phyloP scores from a whole-genome alignment of 1,140 invertebrate species.

The Anastrepha obliqua region DNA sequence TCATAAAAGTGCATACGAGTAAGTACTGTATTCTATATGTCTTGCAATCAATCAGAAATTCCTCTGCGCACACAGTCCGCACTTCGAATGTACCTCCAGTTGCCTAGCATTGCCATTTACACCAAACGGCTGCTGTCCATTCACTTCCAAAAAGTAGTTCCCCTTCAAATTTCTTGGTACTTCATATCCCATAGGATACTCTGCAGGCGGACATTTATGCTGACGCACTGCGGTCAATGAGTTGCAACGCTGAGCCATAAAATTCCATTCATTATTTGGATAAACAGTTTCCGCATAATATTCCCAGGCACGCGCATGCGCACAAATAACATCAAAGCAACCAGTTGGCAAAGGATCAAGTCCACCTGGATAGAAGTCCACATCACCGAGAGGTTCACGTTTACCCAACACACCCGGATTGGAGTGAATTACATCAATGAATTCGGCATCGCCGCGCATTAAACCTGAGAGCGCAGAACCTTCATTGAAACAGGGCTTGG shows the following conservation, averaged over 20 bases:
- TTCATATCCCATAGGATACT: slow-evolving; percentile 68
- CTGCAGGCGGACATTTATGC: slow-evolving; percentile 59
- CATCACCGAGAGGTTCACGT: slow-evolving; percentile 76
- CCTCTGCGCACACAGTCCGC: too few relatives aligned
- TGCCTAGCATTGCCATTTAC: slow-evolving; percentile 71
- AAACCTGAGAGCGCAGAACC: slow-evolving; percentile 75
- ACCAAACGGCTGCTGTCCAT: slow-evolving; percentile 62
- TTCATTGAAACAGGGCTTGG: slow-evolving; percentile 80
- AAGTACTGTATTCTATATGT: too few relatives aligned
- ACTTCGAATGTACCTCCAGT: too few relatives aligned
- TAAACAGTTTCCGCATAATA: slow-evolving; percentile 79
- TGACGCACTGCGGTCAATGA: slow-evolving; percentile 63
- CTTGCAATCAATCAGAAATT: too few relatives aligned
- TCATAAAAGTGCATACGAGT: too few relatives aligned
- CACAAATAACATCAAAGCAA: slow-evolving; percentile 78
- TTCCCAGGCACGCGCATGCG: slow-evolving; percentile 79
- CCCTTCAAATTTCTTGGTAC: slow-evolving; percentile 62
- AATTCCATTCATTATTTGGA: slow-evolving; percentile 70
- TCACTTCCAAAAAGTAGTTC: slow-evolving; percentile 69
- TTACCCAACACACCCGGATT: slow-evolving; percentile 81
- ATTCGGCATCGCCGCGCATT: slow-evolving; percentile 76
- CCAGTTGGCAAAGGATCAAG: slow-evolving; percentile 72
- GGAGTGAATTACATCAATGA: slow-evolving; percentile 84
- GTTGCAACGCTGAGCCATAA: slow-evolving; percentile 65
- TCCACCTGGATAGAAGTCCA: slow-evolving; percentile 84